A percentile compares a stretch with the other conserved stretches of the same genome.
Conservation (phyloP, 1,140 invertebrate species). For the Neodiprion lecontei region DNA sequence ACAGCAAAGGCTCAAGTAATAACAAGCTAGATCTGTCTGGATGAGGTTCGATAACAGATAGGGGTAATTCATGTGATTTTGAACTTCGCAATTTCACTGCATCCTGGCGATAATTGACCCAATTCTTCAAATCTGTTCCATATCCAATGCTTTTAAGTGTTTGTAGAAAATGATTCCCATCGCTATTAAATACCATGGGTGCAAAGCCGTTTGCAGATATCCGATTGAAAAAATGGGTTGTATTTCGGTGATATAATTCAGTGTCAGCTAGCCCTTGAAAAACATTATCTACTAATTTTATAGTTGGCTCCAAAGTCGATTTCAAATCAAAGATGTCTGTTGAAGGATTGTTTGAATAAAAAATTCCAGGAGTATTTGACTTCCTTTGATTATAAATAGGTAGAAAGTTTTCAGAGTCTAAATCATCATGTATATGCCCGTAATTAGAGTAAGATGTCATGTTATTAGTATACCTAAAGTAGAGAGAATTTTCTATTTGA, state of each 20-base stretch:
- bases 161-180: slow-evolving; percentile 21
- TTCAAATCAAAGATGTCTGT: slow-evolving; percentile 36
- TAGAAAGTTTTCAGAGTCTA: slow-evolving; percentile 40
- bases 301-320: slow-evolving; percentile 32
- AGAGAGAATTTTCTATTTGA: slow-evolving; percentile 35
- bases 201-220: slow-evolving; percentile 34
- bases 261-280: slow-evolving; percentile 26
- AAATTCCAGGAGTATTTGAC: slow-evolving; percentile 41
- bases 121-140: slow-evolving; percentile 35
- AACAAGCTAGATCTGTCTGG: slow-evolving; percentile 52
- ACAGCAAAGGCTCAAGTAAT: slow-evolving; percentile 60
- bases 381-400: slow-evolving; percentile 42
- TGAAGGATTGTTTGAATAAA: slow-evolving; percentile 32
- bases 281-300: slow-evolving; percentile 27
- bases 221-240: slow-evolving; percentile 34
- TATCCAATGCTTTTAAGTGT: slow-evolving; percentile 28
- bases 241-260: slow-evolving; percentile 39
- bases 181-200: slow-evolving; percentile 34
- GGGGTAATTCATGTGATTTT: slow-evolving; percentile 24
- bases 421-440: slow-evolving; percentile 18
- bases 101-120: slow-evolving; percentile 36
- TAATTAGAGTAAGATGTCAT: slow-evolving; percentile 12
- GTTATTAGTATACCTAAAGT: slow-evolving; percentile 30
- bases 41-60: slow-evolving; percentile 31
- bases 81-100: slow-evolving; percentile 27